Percentiles rank a stretch among this genome's conserved stretches.
These are phyloP conservation scores for Felis catus DNA, from an alignment of 2,113 vertebrate species.

Conservation along the genomic window DNA sequence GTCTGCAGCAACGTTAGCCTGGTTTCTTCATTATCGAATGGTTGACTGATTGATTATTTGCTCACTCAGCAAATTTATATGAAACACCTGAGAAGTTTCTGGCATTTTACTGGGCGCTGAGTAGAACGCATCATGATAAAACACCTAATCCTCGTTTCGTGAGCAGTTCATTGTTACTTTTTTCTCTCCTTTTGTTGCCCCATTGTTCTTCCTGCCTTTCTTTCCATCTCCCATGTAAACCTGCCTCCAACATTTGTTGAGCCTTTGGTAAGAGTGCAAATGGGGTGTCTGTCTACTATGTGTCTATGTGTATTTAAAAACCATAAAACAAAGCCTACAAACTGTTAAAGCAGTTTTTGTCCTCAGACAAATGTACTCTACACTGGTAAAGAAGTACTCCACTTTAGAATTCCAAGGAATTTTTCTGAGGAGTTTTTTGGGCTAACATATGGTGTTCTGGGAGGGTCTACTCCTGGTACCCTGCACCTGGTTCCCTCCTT, in stretches of 20 bases:
- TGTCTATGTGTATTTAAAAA: background rate
- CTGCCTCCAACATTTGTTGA: background rate
- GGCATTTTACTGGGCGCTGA: background rate
- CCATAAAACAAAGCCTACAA: background rate
- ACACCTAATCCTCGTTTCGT: background rate
- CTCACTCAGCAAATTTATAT: background rate
- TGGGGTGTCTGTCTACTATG: background rate
- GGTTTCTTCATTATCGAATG: background rate
- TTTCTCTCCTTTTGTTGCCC: background rate
- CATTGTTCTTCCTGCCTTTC: background rate
- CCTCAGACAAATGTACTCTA: background rate
- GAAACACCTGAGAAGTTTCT: background rate
- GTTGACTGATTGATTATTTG: background rate
- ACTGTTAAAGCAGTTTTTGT: background rate
- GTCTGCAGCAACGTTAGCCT: background rate
- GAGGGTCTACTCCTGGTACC: background rate
- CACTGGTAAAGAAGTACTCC: background rate
- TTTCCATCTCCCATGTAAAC: background rate
- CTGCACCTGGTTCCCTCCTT: background rate
- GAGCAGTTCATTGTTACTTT: background rate
- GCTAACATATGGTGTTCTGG: background rate
- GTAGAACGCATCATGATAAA: background rate
- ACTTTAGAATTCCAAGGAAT: conserved; percentile 11
- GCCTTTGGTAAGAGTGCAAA: background rate
- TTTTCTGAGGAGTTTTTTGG: background rate